Evolutionary conservation across 35 echinoderm and acorn worm species (phyloP), one percentile per base, ranked within the genome.

Genomic region (Nesometra sesokonis): DNA sequence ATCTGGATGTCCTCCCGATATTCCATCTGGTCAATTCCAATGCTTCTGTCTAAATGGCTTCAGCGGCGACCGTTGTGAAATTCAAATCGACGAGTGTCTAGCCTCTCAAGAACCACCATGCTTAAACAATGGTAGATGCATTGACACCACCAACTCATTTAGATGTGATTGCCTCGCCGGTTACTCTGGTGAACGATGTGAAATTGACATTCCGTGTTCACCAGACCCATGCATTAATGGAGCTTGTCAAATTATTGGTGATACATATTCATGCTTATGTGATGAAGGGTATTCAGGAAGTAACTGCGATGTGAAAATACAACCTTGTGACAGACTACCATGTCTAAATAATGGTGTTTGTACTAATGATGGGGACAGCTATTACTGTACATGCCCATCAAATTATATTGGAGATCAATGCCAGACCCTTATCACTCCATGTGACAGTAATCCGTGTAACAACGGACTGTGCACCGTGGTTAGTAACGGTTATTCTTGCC

Each of bases 11-110:
- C 96, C 90, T 35, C 32, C 84, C 5, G 84, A 87, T 31, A 85
- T 99, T 33, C 38, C 76, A 5, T 37, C 87, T 34, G 96, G 96
- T 17, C 39, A 94, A 32, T 89, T 86, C n/a, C 90, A 90, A 76
- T 99, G 96, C 77, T 99, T 89, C 82, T 99, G 96, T 47, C 78
- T 86, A 34, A 94, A 99, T 76, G 96, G 96, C 0, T 99, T 52
- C 88, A 94, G 89, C 33, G 96, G 96, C 2, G 85, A 93, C 86
- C 83, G 88, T 83, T 99, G 96, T 46, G 89, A 94, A 78, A 99
- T 93, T 11, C 87, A 99, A 46, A 91, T 99, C 9, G 93, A 97
- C 57, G 87, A 91, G 31, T 99, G 95, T 88, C 77, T 95, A 15
- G 78, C 86, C 29, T 88, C 93, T 80, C 88, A 89, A 37, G 82